Percentiles rank a stretch among this genome's conserved stretches.
Conservation (phyloP, 2,113 vertebrate species). For the Apteryx owenii region DNA sequence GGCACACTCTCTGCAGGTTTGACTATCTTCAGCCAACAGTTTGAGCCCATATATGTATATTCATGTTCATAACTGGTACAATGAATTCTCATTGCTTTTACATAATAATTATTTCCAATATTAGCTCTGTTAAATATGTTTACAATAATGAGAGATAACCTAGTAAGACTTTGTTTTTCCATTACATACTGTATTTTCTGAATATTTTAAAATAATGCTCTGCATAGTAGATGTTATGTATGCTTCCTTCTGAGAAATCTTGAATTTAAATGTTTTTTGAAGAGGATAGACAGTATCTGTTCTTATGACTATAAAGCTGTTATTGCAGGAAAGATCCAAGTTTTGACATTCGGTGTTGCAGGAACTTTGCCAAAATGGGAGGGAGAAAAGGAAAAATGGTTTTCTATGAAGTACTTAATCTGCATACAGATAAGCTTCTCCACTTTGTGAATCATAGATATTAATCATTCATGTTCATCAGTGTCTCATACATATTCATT, state of each 20-base stretch:
- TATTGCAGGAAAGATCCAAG: neutral
- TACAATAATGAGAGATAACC: neutral
- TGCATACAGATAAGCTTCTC: slow-evolving; percentile 53
- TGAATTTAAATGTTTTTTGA: neutral
- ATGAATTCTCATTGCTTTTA: neutral
- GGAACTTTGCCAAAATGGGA: slow-evolving; percentile 25
- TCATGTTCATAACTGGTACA: neutral
- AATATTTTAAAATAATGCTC: neutral
- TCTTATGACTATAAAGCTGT: neutral
- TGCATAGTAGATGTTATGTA: neutral
- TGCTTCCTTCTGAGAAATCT: neutral
- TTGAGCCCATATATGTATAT: neutral
- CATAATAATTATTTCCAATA: neutral
- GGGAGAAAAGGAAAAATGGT: neutral
- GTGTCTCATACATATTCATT: slow-evolving; percentile 60
- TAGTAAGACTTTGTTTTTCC: neutral
- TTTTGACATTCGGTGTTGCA: neutral
- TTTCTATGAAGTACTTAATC: slow-evolving; percentile 55
- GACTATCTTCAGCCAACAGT: neutral
- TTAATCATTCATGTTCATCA: slow-evolving; percentile 63
- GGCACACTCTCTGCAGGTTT: neutral
- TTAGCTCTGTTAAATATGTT: neutral
- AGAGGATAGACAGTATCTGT: neutral
- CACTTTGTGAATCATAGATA: slow-evolving; percentile 47
- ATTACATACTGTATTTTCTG: neutral